Percentiles rank a stretch among this genome's conserved stretches.
These are phyloP conservation scores for Malacoraja senta DNA, from an alignment of 2,797 vertebrate species.

Conservation along the genomic window DNA sequence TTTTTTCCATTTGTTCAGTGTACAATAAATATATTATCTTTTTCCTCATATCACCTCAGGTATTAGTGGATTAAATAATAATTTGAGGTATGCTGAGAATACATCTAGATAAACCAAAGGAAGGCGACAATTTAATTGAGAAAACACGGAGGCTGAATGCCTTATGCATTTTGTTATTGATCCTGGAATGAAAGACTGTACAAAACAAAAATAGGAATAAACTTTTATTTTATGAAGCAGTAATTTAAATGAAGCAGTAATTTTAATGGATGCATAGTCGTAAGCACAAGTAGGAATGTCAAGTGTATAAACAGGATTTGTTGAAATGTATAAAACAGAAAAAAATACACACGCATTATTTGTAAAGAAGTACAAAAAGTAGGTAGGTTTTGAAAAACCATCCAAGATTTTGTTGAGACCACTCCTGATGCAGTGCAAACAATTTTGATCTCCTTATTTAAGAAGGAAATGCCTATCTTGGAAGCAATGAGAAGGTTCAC, in stretches of 20 bases:
- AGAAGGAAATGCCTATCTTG: too few relatives aligned
- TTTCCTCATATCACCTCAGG: too few relatives aligned
- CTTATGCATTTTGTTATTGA: neutral
- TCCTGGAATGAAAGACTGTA: neutral
- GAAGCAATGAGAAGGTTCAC: too few relatives aligned
- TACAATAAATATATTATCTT: neutral
- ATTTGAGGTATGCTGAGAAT: neutral
- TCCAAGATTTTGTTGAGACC: too few relatives aligned
- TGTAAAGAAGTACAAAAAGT: too few relatives aligned
- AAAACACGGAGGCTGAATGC: neutral
- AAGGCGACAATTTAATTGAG: neutral
- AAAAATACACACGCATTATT: neutral
- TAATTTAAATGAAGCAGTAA: neutral
- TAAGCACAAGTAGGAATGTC: neutral
- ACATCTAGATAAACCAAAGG: neutral
- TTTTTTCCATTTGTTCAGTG: neutral
- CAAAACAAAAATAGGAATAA: neutral
- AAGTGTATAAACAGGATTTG: neutral
- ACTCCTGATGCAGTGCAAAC: too few relatives aligned
- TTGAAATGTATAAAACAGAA: neutral
- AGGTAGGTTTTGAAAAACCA: too few relatives aligned
- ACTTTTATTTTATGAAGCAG: neutral
- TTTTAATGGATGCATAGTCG: neutral
- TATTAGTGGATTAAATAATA: neutral
- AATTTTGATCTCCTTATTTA: too few relatives aligned